Base-by-base conservation (phyloP, 2,888 invertebrate species). In the Caenorhabditis uteleia region DNA sequence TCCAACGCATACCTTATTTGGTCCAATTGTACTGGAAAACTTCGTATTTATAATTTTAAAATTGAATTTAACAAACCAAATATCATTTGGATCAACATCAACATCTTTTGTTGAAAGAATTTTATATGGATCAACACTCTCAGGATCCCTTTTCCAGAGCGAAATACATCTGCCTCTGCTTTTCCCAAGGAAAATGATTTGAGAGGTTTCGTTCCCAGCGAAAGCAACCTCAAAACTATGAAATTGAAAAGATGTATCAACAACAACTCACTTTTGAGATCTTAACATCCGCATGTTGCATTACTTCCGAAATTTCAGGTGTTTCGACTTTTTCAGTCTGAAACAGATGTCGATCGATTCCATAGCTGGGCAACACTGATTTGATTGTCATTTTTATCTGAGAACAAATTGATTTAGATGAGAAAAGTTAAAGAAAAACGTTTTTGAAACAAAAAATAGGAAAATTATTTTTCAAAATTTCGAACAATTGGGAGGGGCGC, bases 281-380 rank as follows among this genome's bases (percentile, higher is more conserved):
- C 23, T 64, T 47, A 10, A 64, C 57, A 53, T 64, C 64, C 1
- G 57, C 49, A 21, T 64, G 64, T 33, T 64, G 64, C 43, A 49
- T 54, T n/a, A 51, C 34, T 39, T 57, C 64, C 2, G 43, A 18
- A n/a, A 39, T n/a, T 10, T 36, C 27, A 14, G 39, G 42, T 6
- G n/a, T n/a, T n/a, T n/a, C n/a, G n/a, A n/a, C n/a, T n/a, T n/a
- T n/a, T n/a, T n/a, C n/a, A n/a, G n/a, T n/a, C n/a, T n/a, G n/a
- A n/a, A n/a, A n/a, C n/a, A n/a, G n/a, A n/a, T n/a, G n/a, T n/a
- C n/a, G n/a, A n/a, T n/a, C n/a, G n/a, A n/a, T n/a, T n/a, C n/a
- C n/a, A n/a, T n/a, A n/a, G n/a, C n/a, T n/a, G n/a, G n/a, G n/a
- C n/a, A n/a, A n/a, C n/a, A n/a, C n/a, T n/a, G n/a, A n/a, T n/a